These are phyloP conservation scores for Andinoacara biseriatus DNA, from an alignment of 2,113 vertebrate species.

Conservation along the genomic window DNA sequence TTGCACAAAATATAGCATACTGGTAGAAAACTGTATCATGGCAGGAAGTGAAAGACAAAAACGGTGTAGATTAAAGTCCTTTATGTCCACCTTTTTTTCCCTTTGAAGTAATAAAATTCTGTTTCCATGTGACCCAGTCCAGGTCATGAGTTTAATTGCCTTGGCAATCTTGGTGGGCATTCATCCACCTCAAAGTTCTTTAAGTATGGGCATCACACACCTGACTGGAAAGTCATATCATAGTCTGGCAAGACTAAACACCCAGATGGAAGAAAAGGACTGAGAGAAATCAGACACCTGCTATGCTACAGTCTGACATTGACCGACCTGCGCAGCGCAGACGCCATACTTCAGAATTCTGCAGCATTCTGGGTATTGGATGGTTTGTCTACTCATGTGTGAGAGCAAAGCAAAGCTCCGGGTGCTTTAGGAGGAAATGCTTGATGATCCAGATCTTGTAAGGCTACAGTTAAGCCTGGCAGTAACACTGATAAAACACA, in stretches of 20 bases:
- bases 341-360: constrained; percentile 35
- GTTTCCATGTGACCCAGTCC: constrained; percentile 36
- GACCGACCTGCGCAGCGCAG: constrained; percentile 49
- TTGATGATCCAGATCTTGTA: constrained; percentile 57
- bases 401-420: constrained; percentile 42
- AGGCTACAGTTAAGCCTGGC: constrained; percentile 33
- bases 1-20: background rate
- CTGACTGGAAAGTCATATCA: constrained; percentile 36
- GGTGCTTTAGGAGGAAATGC: constrained; percentile 46
- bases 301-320: constrained; percentile 41
- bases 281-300: constrained; percentile 38
- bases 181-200: constrained; percentile 46
- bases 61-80: background rate
- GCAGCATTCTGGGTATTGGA: constrained; percentile 47
- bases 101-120: constrained; percentile 50
- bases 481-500: constrained; percentile 15
- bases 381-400: constrained; percentile 58
- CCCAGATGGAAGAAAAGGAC: constrained; percentile 40
- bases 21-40: background rate
- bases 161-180: constrained; percentile 54
- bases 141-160: constrained; percentile 67
- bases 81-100: background rate
- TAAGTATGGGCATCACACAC: constrained; percentile 60
- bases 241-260: constrained; percentile 37
- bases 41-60: background rate